These are phyloP conservation scores for Pelmatolapia mariae DNA, from an alignment of 2,113 vertebrate genomes.

Conservation along the genomic window DNA sequence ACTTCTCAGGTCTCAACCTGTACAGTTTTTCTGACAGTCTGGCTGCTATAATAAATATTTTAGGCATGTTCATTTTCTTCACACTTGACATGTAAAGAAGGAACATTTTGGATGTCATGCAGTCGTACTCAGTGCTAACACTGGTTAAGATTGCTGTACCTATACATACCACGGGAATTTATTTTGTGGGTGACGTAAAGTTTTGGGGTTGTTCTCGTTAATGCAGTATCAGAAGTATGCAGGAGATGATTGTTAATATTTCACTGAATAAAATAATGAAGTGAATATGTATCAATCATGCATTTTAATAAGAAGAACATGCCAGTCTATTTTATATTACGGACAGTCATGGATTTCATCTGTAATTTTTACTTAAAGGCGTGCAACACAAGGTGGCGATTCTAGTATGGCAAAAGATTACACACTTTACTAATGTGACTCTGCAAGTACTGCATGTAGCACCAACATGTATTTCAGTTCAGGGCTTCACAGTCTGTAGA, in stretches of 20 bases:
- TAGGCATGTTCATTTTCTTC: conserved; percentile 6
- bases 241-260: neutral
- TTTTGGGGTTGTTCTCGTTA: neutral
- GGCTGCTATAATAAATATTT: conserved; percentile 44
- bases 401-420: neutral
- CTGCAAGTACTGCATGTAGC: neutral
- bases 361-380: neutral
- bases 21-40: conserved; percentile 30
- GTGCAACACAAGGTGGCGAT: neutral
- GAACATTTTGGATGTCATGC: neutral
- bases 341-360: neutral
- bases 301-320: neutral
- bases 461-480: neutral
- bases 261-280: neutral
- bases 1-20: conserved; percentile 22
- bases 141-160: neutral
- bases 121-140: neutral
- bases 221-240: neutral
- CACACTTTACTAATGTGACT: neutral
- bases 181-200: neutral
- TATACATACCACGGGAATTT: neutral
- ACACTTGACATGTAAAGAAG: conserved; percentile 1
- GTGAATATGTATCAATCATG: neutral
- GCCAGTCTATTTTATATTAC: neutral
- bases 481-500: neutral